Percentiles rank a stretch among this genome's conserved stretches.
Evolutionary conservation across 1,140 invertebrate genomes (phyloP).

Genomic region (Saccostrea glomerata): DNA sequence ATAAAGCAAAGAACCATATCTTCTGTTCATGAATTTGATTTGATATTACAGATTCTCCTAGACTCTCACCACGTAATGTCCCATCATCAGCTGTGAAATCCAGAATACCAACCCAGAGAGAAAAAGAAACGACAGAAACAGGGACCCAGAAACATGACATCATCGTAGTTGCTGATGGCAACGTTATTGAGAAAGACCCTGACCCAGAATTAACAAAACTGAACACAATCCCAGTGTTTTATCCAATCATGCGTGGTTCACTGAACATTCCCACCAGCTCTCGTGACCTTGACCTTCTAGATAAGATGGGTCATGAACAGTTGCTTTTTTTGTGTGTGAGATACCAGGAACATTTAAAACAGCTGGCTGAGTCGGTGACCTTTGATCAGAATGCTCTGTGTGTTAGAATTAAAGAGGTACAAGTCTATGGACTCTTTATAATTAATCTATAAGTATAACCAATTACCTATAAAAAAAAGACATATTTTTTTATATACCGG

Average conservation of each 20-base stretch:
- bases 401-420: conserved; percentile 87
- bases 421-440: neutral
- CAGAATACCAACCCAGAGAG: conserved; percentile 85
- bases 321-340: conserved; percentile 84
- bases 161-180: conserved; percentile 90
- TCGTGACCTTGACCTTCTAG: conserved; percentile 91
- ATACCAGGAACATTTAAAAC: conserved; percentile 87
- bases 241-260: conserved; percentile 94
- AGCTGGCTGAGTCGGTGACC: conserved; percentile 86
- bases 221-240: conserved; percentile 91
- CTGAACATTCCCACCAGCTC: conserved; percentile 89
- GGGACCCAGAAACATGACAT: conserved; percentile 81
- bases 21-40: neutral
- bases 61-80: conserved; percentile 65
- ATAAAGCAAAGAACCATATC: too few relatives aligned
- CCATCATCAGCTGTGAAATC: conserved; percentile 61
- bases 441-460: too few relatives aligned
- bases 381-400: conserved; percentile 87
- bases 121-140: conserved; percentile 81
- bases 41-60: conserved; percentile 68
- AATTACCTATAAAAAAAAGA: too few relatives aligned
- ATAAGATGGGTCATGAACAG: conserved; percentile 86
- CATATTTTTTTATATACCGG: too few relatives aligned
- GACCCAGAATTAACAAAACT: conserved; percentile 90
- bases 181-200: conserved; percentile 83